Base-by-base conservation (phyloP, 2,888 invertebrate genomes). In the Agriopis aurantiaria region DNA sequence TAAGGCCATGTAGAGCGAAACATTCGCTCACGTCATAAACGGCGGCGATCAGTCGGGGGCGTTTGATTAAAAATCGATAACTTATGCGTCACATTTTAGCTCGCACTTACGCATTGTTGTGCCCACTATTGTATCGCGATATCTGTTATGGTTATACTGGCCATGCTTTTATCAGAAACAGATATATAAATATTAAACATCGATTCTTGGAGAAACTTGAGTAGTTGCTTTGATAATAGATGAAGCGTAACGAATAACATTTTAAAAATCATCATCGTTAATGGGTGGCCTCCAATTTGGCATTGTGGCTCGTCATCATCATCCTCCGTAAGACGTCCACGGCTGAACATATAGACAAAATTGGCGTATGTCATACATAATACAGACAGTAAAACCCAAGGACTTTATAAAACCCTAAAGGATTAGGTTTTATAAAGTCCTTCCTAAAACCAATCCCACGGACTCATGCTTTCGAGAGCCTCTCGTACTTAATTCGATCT, bases 21-120 rank as follows among this genome's bases (percentile, higher is more conserved):
- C 64, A 60, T 69, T 61, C 8, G 9, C 49, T 56, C 33, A 67
- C 66, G 70, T 67, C 70, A 70, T 62, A 58, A 65, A 65, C 41
- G 64, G 63, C 60, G 69, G 41, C 66, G 63, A 59, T 63, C 59
- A 73, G 75, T 72, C 69, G 90, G 87, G 88, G 91, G 90, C 86
- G 91, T 88, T 84, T 87, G 90, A 92, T 92, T 90, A 91, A 85
- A 91, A 91, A 92, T 92, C 92, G 88, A 92, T 93, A 91, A 88
- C 83, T 72, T 83, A 86, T 88, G 88, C 90, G 89, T 91, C 91
- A 91, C 86, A 88, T 88, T 88, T 87, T 79, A 78, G 79, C 82
- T 83, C 77, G 85, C 83, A 83, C 85, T 85, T 82, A 83, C 80
- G 83, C 84, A 87, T 89, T 89, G 87, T 90, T 86, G 85, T 83